Conservation (phyloP, 2,888 invertebrate species). For the Ormyrus labotus region DNA sequence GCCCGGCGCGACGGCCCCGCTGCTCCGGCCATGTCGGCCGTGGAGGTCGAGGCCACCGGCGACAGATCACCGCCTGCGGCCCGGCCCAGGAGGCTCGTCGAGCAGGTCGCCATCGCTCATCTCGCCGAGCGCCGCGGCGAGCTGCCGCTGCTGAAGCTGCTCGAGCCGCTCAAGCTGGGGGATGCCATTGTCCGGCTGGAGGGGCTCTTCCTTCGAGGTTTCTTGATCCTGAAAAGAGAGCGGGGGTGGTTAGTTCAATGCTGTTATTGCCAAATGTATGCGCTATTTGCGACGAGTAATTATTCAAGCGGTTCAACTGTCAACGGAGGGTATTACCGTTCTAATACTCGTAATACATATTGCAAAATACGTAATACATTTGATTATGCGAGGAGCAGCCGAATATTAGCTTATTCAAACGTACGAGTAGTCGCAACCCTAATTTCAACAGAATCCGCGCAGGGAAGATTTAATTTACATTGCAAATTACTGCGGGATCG, state of each 20-base stretch:
- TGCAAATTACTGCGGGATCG: conserved; percentile 4
- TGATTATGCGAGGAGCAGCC: background rate
- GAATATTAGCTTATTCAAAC: conserved; percentile 7
- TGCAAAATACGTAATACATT: too few species aligned
- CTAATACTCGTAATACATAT: too few species aligned
- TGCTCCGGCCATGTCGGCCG: conserved; percentile 14
- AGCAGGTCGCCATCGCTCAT: conserved; percentile 52
- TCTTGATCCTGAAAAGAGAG: too few species aligned
- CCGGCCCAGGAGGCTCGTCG: conserved; percentile 29
- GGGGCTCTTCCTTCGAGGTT: too few species aligned
- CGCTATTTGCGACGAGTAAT: too few species aligned
- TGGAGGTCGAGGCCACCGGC: background rate
- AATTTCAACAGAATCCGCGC: background rate
- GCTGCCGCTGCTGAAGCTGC: background rate
- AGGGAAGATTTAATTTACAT: conserved; percentile 23
- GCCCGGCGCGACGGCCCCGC: conserved; percentile 63
- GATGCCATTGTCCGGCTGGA: too few species aligned
- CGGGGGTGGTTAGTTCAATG: too few species aligned
- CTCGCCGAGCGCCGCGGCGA: conserved; percentile 13
- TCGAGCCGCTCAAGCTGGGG: background rate
- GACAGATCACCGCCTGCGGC: conserved; percentile 34
- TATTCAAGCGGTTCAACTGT: too few species aligned
- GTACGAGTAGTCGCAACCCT: background rate
- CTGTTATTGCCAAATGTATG: too few species aligned
- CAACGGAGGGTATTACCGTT: too few species aligned